Evolutionary conservation across 2,888 invertebrate genomes (phyloP).

Genomic region (Cataglyphis albicans): DNA sequence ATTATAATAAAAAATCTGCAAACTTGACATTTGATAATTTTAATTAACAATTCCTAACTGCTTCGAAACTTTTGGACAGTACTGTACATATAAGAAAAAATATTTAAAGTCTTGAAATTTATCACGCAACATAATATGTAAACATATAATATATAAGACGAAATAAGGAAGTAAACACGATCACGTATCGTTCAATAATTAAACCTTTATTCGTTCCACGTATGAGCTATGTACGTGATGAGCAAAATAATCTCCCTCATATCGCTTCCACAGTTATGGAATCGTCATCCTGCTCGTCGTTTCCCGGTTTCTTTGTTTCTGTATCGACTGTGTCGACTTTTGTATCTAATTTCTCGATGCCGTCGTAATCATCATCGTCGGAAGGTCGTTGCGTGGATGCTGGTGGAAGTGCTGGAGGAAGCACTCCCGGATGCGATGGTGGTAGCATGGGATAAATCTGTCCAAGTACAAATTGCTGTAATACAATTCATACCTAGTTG

Average conservation of each 20-base stretch:
- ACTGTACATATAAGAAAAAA: neutral
- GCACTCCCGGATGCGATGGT: constrained; percentile 57
- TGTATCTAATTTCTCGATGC: constrained; percentile 78
- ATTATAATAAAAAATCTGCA: too few relatives aligned
- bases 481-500: neutral
- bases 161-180: neutral
- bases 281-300: constrained; percentile 65
- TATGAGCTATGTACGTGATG: neutral
- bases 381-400: constrained; percentile 48
- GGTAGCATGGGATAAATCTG: constrained; percentile 65
- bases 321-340: constrained; percentile 70
- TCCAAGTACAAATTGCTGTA: neutral
- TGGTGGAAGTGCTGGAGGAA: constrained; percentile 56
- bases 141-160: neutral
- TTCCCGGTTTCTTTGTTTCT: constrained; percentile 57
- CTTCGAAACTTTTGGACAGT: too few relatives aligned
- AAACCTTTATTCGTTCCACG: constrained; percentile 5
- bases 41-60: too few relatives aligned
- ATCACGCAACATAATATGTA: neutral
- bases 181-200: neutral
- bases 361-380: constrained; percentile 65
- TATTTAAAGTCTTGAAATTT: neutral
- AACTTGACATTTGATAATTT: too few relatives aligned
- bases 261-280: constrained; percentile 74
- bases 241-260: constrained; percentile 43